Conservation (phyloP, 2,888 invertebrate species). For the Rhimphoctona megacephalus region DNA sequence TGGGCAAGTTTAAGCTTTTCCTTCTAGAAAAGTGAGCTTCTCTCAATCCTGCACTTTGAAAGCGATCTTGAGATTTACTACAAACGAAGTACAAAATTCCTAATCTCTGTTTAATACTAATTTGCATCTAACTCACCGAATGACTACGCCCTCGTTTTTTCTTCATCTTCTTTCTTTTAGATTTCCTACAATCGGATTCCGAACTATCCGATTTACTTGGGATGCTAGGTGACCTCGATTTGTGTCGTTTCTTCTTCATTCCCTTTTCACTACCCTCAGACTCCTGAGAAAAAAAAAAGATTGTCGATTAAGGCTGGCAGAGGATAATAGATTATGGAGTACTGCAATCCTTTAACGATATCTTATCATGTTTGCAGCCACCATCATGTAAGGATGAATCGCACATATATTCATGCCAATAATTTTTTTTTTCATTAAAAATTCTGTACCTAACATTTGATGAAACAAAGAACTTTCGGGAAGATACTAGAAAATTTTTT, state of each 20-base stretch:
- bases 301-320: background rate
- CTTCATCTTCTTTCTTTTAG: constrained; percentile 85
- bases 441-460: too few relatives aligned
- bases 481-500: too few relatives aligned
- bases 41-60: too few relatives aligned
- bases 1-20: background rate
- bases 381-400: too few relatives aligned
- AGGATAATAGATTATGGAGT: background rate
- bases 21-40: too few relatives aligned
- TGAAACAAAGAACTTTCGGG: too few relatives aligned
- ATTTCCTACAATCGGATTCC: constrained; percentile 85
- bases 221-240: constrained; percentile 81
- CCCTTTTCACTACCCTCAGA: constrained; percentile 83
- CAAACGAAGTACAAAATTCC: background rate
- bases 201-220: constrained; percentile 89
- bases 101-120: background rate
- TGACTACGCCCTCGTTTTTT: constrained; percentile 86
- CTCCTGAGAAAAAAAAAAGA: constrained; percentile 74
- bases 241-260: constrained; percentile 81
- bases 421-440: too few relatives aligned
- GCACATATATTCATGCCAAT: too few relatives aligned
- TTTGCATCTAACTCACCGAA: constrained; percentile 81
- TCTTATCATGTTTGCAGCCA: too few relatives aligned
- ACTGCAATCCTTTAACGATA: too few relatives aligned
- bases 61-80: too few relatives aligned